phyloP scores from a whole-genome alignment of 2,888 invertebrate genomes.

The Venusia cambrica region DNA sequence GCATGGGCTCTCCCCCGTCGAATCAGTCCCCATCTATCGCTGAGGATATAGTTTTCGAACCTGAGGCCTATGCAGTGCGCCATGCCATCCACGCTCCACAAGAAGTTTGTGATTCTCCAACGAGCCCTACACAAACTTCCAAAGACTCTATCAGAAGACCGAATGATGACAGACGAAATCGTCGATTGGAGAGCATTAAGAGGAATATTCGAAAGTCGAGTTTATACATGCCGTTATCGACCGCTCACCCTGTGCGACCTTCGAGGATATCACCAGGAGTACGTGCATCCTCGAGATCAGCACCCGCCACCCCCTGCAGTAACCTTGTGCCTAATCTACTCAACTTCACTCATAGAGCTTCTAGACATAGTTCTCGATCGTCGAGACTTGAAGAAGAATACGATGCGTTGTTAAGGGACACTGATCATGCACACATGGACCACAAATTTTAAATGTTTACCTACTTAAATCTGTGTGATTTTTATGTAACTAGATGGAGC shows the following conservation, averaged over 20 bases:
- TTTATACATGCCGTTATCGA: slow-evolving; percentile 84
- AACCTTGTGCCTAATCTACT: slow-evolving; percentile 84
- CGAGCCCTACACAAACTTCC: slow-evolving; percentile 90
- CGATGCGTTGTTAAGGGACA: slow-evolving; percentile 82
- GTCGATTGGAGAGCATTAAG: slow-evolving; percentile 62
- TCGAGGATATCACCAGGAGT: slow-evolving; percentile 65
- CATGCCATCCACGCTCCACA: slow-evolving; percentile 50
- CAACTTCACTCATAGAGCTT: slow-evolving; percentile 80
- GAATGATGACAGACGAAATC: slow-evolving; percentile 73
- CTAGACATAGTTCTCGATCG: slow-evolving; percentile 69
- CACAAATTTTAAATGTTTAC: slow-evolving; percentile 75
- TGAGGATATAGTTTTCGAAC: slow-evolving; percentile 52
- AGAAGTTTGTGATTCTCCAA: slow-evolving; percentile 83
- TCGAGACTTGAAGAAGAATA: slow-evolving; percentile 79
- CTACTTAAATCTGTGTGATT: too few species aligned
- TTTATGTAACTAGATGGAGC: too few species aligned
- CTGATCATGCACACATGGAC: slow-evolving; percentile 51
- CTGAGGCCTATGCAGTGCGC: slow-evolving; percentile 53
- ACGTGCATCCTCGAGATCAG: slow-evolving; percentile 87
- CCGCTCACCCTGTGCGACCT: slow-evolving; percentile 54
- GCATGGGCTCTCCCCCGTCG: slow-evolving; percentile 63
- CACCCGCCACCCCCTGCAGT: slow-evolving; percentile 89
- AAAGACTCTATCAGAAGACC: slow-evolving; percentile 85
- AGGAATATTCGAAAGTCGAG: slow-evolving; percentile 82
- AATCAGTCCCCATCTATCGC: slow-evolving; percentile 48